Conservation (phyloP, 2,113 vertebrate species). For the Caranx melampygus region DNA sequence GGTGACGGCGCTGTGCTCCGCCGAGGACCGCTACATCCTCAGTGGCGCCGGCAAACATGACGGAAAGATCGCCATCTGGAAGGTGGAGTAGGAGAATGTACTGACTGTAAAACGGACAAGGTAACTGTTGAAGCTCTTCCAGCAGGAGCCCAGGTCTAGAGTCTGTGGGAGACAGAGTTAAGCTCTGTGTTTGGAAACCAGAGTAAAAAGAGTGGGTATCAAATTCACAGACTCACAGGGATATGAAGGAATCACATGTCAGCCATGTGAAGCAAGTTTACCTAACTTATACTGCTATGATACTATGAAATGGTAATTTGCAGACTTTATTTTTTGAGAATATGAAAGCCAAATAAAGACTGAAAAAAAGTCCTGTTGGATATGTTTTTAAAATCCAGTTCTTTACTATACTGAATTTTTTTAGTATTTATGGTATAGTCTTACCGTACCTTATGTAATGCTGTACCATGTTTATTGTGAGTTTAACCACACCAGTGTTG, state of each 20-base stretch:
- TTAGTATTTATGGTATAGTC: neutral
- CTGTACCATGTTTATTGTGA: neutral
- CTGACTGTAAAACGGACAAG: neutral
- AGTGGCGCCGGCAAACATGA: slow-evolving; percentile 91
- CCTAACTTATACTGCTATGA: slow-evolving; percentile 1
- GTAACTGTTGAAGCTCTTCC: neutral
- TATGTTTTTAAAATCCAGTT: slow-evolving; percentile 1
- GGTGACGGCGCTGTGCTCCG: slow-evolving; percentile 90
- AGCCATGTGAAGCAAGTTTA: slow-evolving; percentile 41
- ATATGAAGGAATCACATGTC: slow-evolving; percentile 37
- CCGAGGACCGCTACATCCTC: slow-evolving; percentile 93
- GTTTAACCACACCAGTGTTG: slow-evolving; percentile 26
- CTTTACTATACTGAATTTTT: slow-evolving; percentile 20
- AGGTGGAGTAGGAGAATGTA: slow-evolving; percentile 84
- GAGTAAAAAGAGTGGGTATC: neutral
- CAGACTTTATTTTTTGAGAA: neutral
- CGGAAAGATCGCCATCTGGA: slow-evolving; percentile 98
- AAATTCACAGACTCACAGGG: neutral
- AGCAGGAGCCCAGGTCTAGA: neutral
- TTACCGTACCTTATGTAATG: neutral
- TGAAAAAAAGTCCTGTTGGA: slow-evolving; percentile 27
- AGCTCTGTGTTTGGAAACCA: neutral
- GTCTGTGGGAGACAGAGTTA: neutral
- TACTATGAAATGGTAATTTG: neutral
- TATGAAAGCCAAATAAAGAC: slow-evolving; percentile 46